Base-by-base conservation (phyloP, 2,113 vertebrate genomes). In the Poicephalus meyeri region DNA sequence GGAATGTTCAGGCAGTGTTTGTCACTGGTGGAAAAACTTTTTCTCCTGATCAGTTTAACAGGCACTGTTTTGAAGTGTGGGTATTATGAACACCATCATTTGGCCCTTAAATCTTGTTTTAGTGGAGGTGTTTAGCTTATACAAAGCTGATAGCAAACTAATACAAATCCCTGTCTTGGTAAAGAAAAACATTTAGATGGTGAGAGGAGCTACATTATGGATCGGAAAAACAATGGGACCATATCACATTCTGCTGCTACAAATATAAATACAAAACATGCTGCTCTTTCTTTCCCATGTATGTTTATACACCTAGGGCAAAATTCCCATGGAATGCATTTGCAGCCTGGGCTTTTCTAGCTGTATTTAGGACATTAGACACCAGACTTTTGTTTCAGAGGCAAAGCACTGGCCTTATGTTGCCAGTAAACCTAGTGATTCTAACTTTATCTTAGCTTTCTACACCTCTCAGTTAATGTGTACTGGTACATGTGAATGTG, bases 261-360 rank as follows among this genome's bases (percentile, higher is more conserved):
- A 91, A 86, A 92, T 79, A 89, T 78, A 95, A 92, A 70, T 0
- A 4, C 87, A 93, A 93, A 96, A 89, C 81, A 50, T 42, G 79
- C 70, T 1, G 41, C 81, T 84, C 74, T 95, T 86, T 84, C 74
- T 95, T 86, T 85, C 74, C 89, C 7, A 50, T 88, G 89, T 91
- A 91, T 71, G 83, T 92, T 95, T 93, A 74, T 78, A 95, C 77
- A 89, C 33, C 0, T 69, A 91, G 73, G 77, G 47, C 77, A 93
- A 80, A 95, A 89, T 73, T 83, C 79, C 87, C 81, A 97, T 94
- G 94, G 84, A 97, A 80, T 79, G 85, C 89, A 82, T 91, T 82
- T 93, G 63, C 74, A 94, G 91, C 76, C 85, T 93, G 81, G 87
- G 85, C 81, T 95, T 96, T 96, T 97, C 96, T 97, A 94, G 87